Evolutionary conservation across 2,113 vertebrate species (phyloP).

Genomic region (Coturnix japonica): DNA sequence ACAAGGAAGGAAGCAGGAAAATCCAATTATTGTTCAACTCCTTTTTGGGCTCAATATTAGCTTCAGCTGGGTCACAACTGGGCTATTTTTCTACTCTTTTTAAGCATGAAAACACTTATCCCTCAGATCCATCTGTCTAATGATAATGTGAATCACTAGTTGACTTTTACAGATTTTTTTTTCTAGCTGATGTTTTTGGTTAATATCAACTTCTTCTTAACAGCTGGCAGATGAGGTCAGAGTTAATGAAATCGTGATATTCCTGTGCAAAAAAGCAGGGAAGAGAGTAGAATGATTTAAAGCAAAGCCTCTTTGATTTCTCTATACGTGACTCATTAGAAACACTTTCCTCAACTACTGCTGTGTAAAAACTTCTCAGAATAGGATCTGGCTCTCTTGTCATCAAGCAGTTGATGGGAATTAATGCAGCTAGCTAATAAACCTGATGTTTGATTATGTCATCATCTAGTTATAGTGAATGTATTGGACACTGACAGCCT

Average conservation of each 20-base stretch:
- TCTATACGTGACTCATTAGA: background rate
- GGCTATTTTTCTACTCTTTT: background rate
- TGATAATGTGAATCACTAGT: background rate
- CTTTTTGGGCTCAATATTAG: background rate
- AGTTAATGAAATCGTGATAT: background rate
- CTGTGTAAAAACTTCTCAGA: background rate
- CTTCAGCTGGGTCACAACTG: background rate
- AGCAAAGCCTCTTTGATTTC: conserved; percentile 20
- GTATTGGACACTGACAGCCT: background rate
- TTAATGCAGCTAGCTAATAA: background rate
- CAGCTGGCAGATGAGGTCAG: background rate
- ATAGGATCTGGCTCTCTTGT: background rate
- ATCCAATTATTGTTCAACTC: background rate
- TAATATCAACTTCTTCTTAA: background rate
- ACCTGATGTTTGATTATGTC: background rate
- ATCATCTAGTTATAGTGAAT: background rate
- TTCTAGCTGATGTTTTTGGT: background rate
- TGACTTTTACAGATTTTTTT: background rate
- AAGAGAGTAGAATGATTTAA: background rate
- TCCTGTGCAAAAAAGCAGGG: background rate
- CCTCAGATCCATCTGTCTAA: background rate
- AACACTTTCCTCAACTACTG: background rate
- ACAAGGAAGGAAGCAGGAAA: background rate
- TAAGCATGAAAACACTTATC: background rate
- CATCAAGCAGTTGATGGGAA: background rate